phyloP scores from a whole-genome alignment of 2,888 invertebrate genomes.

The Uloborus plumipes region DNA sequence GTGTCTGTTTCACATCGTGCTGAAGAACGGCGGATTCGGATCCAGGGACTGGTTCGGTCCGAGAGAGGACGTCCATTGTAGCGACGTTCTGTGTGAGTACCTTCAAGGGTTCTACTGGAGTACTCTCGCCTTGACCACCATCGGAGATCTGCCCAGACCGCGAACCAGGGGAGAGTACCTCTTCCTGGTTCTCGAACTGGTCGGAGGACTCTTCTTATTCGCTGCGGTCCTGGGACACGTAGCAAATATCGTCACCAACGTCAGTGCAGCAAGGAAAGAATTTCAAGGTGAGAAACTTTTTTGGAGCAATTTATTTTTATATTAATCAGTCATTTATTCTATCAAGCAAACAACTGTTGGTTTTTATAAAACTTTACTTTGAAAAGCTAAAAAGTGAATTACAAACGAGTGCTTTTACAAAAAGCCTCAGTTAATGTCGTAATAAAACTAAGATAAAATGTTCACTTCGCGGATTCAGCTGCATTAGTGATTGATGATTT shows the following conservation, averaged over 20 bases:
- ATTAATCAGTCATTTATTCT: not conserved
- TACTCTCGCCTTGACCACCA: slow-evolving; percentile 93
- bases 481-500: too few relatives aligned
- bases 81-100: slow-evolving; percentile 92
- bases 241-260: slow-evolving; percentile 97
- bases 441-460: too few relatives aligned
- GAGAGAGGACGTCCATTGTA: slow-evolving; percentile 77
- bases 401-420: too few relatives aligned
- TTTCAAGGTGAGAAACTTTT: slow-evolving; percentile 83
- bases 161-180: slow-evolving; percentile 94
- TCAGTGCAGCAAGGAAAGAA: slow-evolving; percentile 96
- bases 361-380: too few relatives aligned
- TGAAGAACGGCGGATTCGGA: slow-evolving; percentile 94
- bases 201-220: slow-evolving; percentile 94
- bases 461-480: too few relatives aligned
- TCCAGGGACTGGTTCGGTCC: slow-evolving; percentile 75
- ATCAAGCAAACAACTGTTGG: too few relatives aligned
- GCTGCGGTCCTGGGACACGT: slow-evolving; percentile 97
- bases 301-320: not conserved
- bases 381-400: too few relatives aligned
- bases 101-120: slow-evolving; percentile 99
- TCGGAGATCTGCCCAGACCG: slow-evolving; percentile 92
- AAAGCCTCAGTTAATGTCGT: too few relatives aligned
- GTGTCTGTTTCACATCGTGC: slow-evolving; percentile 96
- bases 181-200: slow-evolving; percentile 93